Evolutionary conservation across 2,797 vertebrate species (phyloP).

Genomic region (Acanthopagrus latus): DNA sequence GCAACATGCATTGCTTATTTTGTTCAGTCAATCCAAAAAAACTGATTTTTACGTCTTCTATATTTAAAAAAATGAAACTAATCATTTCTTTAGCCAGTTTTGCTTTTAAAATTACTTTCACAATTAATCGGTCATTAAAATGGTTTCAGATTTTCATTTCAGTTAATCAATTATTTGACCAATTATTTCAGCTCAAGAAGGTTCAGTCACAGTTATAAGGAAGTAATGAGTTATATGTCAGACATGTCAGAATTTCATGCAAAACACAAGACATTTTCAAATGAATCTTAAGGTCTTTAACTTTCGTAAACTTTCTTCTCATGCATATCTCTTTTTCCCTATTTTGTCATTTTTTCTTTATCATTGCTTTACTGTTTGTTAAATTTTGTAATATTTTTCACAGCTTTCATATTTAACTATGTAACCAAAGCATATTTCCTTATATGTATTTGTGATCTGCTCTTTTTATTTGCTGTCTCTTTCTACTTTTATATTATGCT

Average conservation of each 20-base stretch:
- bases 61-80: not conserved
- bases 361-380: not conserved
- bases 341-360: no score
- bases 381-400: not conserved
- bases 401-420: not conserved
- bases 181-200: not conserved
- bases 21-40: not conserved
- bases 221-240: no score
- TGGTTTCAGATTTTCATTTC: not conserved
- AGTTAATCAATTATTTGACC: no score
- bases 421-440: not conserved
- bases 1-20: not conserved
- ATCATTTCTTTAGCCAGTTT: not conserved
- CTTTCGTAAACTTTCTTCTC: not conserved
- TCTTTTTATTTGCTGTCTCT: not conserved
- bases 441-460: not conserved
- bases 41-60: not conserved
- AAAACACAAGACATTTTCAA: not conserved
- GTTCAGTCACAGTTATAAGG: not conserved
- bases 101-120: not conserved
- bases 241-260: not conserved
- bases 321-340: not conserved
- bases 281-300: not conserved
- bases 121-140: no score
- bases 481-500: not conserved